Percentiles rank a stretch among this genome's conserved stretches.
Conservation (phyloP, 2,888 invertebrate species). For the Dasysyrphus albostriatus region DNA sequence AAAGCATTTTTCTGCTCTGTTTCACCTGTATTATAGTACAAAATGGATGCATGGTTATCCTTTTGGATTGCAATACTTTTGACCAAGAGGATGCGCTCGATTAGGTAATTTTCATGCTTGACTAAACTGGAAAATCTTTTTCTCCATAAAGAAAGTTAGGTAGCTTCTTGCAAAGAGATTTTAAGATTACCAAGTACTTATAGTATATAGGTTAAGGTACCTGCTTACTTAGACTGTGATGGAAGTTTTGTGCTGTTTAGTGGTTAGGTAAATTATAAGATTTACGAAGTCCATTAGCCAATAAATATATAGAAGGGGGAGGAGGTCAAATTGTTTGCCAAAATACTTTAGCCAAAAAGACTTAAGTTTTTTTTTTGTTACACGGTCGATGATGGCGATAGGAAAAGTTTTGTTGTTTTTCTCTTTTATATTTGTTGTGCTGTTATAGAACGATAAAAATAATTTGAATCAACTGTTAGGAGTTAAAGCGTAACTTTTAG, state of each 20-base stretch:
- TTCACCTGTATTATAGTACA: slow-evolving; percentile 63
- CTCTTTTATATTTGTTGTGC: no score
- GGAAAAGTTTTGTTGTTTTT: slow-evolving; percentile 11
- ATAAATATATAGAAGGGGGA: not conserved
- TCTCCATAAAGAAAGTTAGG: slow-evolving; percentile 33
- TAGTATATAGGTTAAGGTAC: not conserved
- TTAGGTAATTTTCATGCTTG: slow-evolving; percentile 71
- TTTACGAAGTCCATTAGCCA: slow-evolving; percentile 63
- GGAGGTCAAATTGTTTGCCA: not conserved
- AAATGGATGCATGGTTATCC: slow-evolving; percentile 57
- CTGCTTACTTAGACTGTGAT: not conserved
- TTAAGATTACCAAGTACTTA: slow-evolving; percentile 62
- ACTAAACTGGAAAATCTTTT: slow-evolving; percentile 58
- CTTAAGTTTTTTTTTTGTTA: not conserved
- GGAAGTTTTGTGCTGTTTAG: not conserved
- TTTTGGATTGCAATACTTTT: slow-evolving; percentile 66
- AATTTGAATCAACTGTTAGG: no score
- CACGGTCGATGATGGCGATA: not conserved
- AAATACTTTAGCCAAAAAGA: slow-evolving; percentile 25
- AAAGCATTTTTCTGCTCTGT: slow-evolving; percentile 64
- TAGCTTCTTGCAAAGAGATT: slow-evolving; percentile 43
- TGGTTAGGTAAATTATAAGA: slow-evolving; percentile 39
- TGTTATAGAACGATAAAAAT: no score
- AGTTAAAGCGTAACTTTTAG: no score
- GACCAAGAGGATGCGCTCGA: slow-evolving; percentile 73